Percentiles rank a stretch among this genome's conserved stretches.
Evolutionary conservation across 2,113 vertebrate genomes (phyloP).

Genomic region (Coracopsis vasa): DNA sequence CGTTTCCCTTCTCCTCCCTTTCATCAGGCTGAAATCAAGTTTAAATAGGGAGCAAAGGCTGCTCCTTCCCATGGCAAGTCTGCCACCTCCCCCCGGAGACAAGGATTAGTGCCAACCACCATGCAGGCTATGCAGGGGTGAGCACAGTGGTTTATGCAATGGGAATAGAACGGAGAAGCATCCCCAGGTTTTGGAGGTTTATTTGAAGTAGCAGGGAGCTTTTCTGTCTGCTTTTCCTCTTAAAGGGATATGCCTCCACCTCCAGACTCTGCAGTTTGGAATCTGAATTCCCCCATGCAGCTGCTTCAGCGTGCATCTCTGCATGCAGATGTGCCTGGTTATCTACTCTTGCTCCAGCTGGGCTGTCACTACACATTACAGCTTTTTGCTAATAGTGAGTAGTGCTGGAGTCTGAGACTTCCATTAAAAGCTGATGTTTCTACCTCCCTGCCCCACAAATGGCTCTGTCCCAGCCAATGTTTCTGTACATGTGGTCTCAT

Average conservation of each 20-base stretch:
- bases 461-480: background rate
- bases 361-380: slow-evolving; percentile 45
- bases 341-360: slow-evolving; percentile 22
- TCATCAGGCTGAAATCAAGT: background rate
- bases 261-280: accelerated
- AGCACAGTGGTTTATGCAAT: accelerated
- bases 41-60: accelerated
- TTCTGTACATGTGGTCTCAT: accelerated
- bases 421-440: background rate
- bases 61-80: background rate
- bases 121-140: background rate
- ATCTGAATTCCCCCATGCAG: background rate
- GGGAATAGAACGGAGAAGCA: background rate
- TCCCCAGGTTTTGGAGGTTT: background rate
- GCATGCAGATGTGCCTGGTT: background rate
- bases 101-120: too few species aligned
- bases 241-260: accelerated
- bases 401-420: background rate
- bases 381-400: background rate
- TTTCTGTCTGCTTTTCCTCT: background rate
- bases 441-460: background rate
- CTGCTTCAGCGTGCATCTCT: background rate
- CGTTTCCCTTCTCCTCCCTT: background rate
- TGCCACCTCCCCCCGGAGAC: accelerated
- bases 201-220: background rate